Percentiles rank a stretch among this genome's conserved stretches.
phyloP scores from a whole-genome alignment of 2,888 invertebrate genomes.

The Eurois occulta region DNA sequence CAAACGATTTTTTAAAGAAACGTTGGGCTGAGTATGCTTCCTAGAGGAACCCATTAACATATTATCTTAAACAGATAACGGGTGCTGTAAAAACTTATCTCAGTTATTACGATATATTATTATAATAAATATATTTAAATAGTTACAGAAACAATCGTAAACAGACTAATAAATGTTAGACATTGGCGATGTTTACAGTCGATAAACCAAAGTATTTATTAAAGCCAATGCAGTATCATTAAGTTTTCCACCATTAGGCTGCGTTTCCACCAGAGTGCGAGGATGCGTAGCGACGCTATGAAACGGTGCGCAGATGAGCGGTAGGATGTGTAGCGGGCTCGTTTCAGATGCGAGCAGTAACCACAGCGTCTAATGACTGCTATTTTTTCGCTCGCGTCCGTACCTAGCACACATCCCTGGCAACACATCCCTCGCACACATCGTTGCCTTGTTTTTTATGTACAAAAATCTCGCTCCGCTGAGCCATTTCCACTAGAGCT shows the following conservation, averaged over 20 bases:
- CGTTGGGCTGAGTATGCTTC: slow-evolving; percentile 15
- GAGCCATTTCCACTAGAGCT: too few species aligned
- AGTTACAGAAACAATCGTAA: slow-evolving; percentile 66
- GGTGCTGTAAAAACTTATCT: slow-evolving; percentile 30
- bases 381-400: too few species aligned
- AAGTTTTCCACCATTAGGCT: slow-evolving; percentile 62
- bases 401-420: too few species aligned
- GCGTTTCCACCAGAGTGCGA: too few species aligned
- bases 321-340: too few species aligned
- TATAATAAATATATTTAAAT: slow-evolving; percentile 58
- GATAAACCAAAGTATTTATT: slow-evolving; percentile 68
- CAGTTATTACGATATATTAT: slow-evolving; percentile 40
- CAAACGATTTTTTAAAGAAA: not conserved
- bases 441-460: too few species aligned
- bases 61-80: slow-evolving; percentile 39
- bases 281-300: too few species aligned
- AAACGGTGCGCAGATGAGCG: too few species aligned
- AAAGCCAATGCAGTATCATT: slow-evolving; percentile 59
- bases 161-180: slow-evolving; percentile 61
- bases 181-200: slow-evolving; percentile 66
- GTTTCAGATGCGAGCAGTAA: too few species aligned
- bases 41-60: slow-evolving; percentile 29
- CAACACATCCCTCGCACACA: too few species aligned
- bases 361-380: too few species aligned
- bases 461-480: too few species aligned